Evolutionary conservation across 2,113 vertebrate genomes (phyloP), one percentile per base, ranked within the genome.

Genomic region (Arizona elegans): DNA sequence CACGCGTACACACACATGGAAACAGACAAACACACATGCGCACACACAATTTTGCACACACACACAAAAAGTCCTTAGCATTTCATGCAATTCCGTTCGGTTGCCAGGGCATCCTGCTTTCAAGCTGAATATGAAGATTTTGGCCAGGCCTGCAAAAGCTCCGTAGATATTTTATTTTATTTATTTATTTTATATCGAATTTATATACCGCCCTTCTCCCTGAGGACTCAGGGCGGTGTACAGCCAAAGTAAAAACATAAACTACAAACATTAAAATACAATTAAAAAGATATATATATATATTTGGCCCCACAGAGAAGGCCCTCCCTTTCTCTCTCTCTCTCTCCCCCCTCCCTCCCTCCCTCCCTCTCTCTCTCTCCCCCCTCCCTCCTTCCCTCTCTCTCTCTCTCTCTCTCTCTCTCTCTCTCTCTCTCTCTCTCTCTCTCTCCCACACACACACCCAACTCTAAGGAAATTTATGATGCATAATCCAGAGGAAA

Each of bases 81-180:
- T 97, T 98, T 97, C 97, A 97, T 97, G 96, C 95, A 96, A 92
- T 3, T 96, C 96, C 92, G 86, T 93, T 95, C 38, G 95, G 97
- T 97, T 95, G 95, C 94, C 95, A 92, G 95, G 96, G 95, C 94
- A 96, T 93, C 95, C 91, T 94, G 91, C 95, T 96, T 95, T 96
- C 96, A 95, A 91, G 94, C 89, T 75, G 93, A 97, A 96, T 94
- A 94, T 86, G 50, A 93, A 94, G 47, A n/a, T 95, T 96, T 96
- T 95, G 96, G 96, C 95, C 94, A 92, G 87, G 70, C 96, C 93
- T 94, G 8, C 92, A 24, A 96, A 96, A 96, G 96, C 94, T 96
- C 94, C 91, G 12, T 55, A 86, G 58, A 52, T 1, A 88, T 50
- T 38, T 38, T 38, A 38, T 38, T 38, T 38, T 38, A 38, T 38